Evolutionary conservation across 2,797 vertebrate species (phyloP), one percentile per base, ranked within the genome.

Genomic region (Lepus townsendii): DNA sequence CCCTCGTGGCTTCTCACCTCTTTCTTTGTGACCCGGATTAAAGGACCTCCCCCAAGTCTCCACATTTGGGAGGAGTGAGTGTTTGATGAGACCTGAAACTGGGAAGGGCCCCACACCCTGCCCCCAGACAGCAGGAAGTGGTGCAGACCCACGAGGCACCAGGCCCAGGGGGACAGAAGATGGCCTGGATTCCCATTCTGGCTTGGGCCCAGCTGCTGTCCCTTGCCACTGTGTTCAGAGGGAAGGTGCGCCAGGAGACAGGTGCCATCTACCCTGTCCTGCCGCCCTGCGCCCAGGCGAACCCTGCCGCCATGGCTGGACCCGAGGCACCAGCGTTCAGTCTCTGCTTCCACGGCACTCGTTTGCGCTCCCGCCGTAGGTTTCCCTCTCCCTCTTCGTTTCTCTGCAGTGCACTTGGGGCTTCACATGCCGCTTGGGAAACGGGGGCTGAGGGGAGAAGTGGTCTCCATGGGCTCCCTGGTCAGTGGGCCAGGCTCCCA

Each of bases 321-420:
- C 42, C 42, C 54, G 54, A 11, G 63, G 4, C 20, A 1, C 62
- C 80, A 65, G 66, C 8, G 14, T 1, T 19, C 68, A 9, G 14
- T 6, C 14, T 6, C 14, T 19, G 77, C 57, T 35, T 69, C 26
- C 38, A 27, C 1, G 1, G 3, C 0, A 3, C 54, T 57, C 30
- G 10, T 35, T 11, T n/a, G 20, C 0, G 1, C 7, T 19, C 16
- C 50, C 35, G 3, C 2, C 9, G 19, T 4, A 6, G 5, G 0
- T 16, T 20, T 52, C 32, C 60, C 78, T 92, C 38, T 13, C 52
- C n/a, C 12, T 66, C 32, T 26, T 22, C 3, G 2, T 1, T 2
- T 30, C 14, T 69, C 62, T 32, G 1, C 4, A 2, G 1, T 14
- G 24, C 16, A 2, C 4, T 3, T 13, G 12, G 35, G 13, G 76